Base-by-base conservation (phyloP, 2,888 invertebrate species). In the Eupithecia subumbrata region DNA sequence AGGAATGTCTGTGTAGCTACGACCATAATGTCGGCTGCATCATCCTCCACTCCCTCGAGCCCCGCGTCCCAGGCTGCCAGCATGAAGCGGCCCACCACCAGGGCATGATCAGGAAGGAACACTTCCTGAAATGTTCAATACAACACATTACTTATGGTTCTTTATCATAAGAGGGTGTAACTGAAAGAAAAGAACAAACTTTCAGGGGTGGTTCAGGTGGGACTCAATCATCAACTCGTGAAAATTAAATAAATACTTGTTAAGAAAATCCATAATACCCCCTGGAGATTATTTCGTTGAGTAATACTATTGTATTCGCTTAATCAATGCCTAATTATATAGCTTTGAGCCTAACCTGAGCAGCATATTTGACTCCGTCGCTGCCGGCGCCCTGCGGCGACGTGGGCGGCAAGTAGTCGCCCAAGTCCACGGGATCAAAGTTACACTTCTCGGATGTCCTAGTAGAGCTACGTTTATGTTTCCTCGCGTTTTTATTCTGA, bases 41-140 rank as follows among this genome's bases (percentile, higher is more conserved):
- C 96, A 84, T 98, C 97, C 78, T 98, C 97, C 5, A 97, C 97
- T 11, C 98, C 97, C 81, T 98, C 97, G 64, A 99, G 95, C 0
- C 98, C 98, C 70, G 96, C 96, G 85, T 98, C 98, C 98, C 98
- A 98, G 9, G 98, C 98, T 7, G 97, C 97, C 14, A 98, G 95
- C 90, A 98, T 96, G 83, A 98, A 96, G 76, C 98, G 95, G 0
- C 98, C 98, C 78, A 97, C 95, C 8, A 98, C 96, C 85, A 98
- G 96, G 0, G 97, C 97, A 79, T 96, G 96, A 88, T 98, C 98
- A 0, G 98, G 98, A 77, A 98, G 91, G 84, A 97, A 97, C 75
- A 97, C 92, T 89, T 98, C 98, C 88, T 97, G 86, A 14, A 89
- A 89, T 68, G 14, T 22, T 40, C 22, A 22, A 16, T 18, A 67